Evolutionary conservation across 2,113 vertebrate species (phyloP).

Genomic region (Sylvilagus bachmani): DNA sequence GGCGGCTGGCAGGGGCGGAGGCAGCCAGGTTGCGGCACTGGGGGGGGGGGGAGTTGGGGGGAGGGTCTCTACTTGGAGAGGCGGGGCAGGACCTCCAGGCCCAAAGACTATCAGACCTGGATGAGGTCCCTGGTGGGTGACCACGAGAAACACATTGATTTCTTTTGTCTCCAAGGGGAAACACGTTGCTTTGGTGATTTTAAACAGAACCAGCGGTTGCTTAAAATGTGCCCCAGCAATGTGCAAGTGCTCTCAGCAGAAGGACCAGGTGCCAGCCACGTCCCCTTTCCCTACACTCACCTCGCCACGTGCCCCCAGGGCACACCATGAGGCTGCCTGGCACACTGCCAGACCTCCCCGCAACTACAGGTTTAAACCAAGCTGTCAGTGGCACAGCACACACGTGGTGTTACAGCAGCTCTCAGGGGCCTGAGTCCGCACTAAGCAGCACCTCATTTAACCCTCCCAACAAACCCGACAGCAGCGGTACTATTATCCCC

Average conservation of each 20-base stretch:
- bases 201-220: background rate
- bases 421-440: background rate
- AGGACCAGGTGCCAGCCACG: background rate
- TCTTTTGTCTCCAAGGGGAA: conserved; percentile 26
- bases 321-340: no score
- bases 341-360: conserved; percentile 3
- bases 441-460: background rate
- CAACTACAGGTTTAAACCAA: background rate
- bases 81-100: background rate
- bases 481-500: background rate
- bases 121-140: background rate
- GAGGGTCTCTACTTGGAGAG: background rate
- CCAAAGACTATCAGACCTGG: background rate
- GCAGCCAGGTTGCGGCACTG: background rate
- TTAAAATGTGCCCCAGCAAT: background rate
- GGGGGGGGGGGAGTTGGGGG: background rate
- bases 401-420: background rate
- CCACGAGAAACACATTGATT: background rate
- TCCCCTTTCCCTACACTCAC: background rate
- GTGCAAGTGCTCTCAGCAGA: background rate
- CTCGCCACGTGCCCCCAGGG: background rate
- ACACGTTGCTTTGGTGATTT: conserved; percentile 1
- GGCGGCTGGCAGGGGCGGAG: background rate
- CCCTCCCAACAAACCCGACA: background rate
- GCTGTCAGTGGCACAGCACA: background rate